These are phyloP conservation scores for Galbula dea DNA, from an alignment of 2,113 vertebrate genomes.

Conservation along the genomic window DNA sequence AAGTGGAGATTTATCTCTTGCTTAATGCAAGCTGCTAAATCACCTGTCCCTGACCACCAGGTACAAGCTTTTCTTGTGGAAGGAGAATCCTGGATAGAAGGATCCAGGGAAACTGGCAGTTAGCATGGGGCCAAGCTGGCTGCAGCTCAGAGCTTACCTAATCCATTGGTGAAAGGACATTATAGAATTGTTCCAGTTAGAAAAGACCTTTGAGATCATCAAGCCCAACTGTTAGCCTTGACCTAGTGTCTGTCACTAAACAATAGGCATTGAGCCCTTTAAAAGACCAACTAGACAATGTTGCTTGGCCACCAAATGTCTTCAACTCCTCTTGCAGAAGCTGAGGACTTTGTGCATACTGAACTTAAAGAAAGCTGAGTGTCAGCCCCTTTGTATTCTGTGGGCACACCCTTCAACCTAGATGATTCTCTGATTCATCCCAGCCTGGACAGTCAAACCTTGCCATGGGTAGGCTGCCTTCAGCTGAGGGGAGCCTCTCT, in stretches of 20 bases:
- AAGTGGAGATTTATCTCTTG: not conserved
- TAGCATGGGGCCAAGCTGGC: not conserved
- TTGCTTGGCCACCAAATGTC: not conserved
- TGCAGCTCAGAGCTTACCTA: not conserved
- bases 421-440: not conserved
- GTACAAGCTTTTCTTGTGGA: not conserved
- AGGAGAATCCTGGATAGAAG: not conserved
- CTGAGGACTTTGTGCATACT: not conserved
- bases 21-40: not conserved
- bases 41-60: not conserved
- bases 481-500: not conserved
- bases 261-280: not conserved
- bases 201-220: too few relatives aligned
- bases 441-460: not conserved
- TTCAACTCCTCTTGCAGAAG: not conserved
- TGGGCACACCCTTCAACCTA: not conserved
- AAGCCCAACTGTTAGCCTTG: too few relatives aligned
- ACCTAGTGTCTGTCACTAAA: fast-evolving
- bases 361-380: not conserved
- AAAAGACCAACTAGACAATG: not conserved
- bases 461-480: not conserved
- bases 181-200: too few relatives aligned
- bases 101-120: not conserved
- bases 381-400: not conserved
- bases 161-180: not conserved